phyloP scores from a whole-genome alignment of 2,888 invertebrate species.

The Phortica magna region DNA sequence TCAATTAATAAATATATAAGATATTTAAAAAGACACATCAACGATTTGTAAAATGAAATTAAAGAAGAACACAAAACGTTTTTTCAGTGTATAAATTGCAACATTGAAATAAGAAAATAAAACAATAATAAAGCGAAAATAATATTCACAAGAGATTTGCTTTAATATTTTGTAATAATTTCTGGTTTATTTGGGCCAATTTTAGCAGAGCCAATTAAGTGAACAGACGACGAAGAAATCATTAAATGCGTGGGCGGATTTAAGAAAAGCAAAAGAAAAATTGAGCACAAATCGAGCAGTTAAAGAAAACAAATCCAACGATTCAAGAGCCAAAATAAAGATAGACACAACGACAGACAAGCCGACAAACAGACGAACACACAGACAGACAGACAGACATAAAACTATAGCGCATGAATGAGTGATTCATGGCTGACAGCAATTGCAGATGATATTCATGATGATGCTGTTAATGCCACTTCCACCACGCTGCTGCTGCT shows the following conservation, averaged over 20 bases:
- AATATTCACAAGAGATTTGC: neutral
- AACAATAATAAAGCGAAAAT: neutral
- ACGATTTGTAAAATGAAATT: no score
- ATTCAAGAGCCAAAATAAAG: neutral
- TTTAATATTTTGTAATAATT: neutral
- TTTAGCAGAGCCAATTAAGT: slow-evolving; percentile 36
- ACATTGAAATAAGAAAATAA: slow-evolving; percentile 26
- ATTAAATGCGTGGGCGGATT: slow-evolving; percentile 32
- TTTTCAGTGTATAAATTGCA: slow-evolving; percentile 27
- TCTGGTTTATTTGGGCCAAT: slow-evolving; percentile 34
- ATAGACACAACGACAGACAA: neutral
- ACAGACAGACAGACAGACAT: slow-evolving; percentile 2
- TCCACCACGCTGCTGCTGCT: neutral
- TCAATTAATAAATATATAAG: no score
- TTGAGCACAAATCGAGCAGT: slow-evolving; percentile 45
- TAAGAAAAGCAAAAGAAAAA: slow-evolving; percentile 39
- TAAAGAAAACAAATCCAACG: slow-evolving; percentile 36
- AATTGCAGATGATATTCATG: slow-evolving; percentile 6
- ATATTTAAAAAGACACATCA: no score
- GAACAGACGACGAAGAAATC: slow-evolving; percentile 2
- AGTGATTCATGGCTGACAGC: slow-evolving; percentile 30
- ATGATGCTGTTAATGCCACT: neutral
- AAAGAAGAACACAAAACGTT: neutral
- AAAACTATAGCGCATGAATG: slow-evolving; percentile 1
- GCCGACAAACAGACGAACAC: neutral